These are phyloP conservation scores for Myocastor coypus DNA, from an alignment of 2,113 vertebrate genomes.

Conservation along the genomic window DNA sequence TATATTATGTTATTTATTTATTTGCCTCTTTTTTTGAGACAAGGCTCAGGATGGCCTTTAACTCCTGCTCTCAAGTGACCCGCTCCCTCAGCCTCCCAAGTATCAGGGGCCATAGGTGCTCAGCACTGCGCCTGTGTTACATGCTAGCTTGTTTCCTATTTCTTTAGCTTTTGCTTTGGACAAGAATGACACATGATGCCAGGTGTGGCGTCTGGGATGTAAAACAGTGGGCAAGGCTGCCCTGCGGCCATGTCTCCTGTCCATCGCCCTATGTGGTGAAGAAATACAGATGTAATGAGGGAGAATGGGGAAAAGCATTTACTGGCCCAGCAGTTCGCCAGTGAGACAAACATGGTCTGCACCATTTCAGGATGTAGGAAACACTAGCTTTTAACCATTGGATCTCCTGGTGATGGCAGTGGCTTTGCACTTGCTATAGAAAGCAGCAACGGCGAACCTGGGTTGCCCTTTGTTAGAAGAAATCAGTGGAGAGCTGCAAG, in stretches of 20 bases:
- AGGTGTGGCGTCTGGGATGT: neutral
- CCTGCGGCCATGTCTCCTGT: neutral
- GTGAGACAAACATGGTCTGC: neutral
- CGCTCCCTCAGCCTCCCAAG: neutral
- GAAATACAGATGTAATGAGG: neutral
- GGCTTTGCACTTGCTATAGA: neutral
- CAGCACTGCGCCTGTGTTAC: too few species aligned
- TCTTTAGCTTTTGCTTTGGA: neutral
- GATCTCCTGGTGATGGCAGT: neutral
- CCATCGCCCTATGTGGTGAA: neutral
- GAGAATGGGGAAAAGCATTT: neutral
- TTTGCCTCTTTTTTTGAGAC: neutral
- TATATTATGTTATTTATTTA: too few species aligned
- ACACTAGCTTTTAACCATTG: neutral
- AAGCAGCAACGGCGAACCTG: neutral
- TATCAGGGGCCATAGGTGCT: neutral
- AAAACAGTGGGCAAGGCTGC: neutral
- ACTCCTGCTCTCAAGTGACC: neutral
- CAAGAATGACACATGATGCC: neutral
- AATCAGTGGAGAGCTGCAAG: neutral
- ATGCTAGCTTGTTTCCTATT: neutral
- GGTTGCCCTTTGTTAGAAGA: rapidly evolving
- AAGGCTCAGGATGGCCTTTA: neutral
- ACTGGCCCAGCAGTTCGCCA: neutral
- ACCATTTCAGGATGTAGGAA: neutral